Percentiles rank a stretch among this genome's conserved stretches.
Conservation (phyloP, 2,888 invertebrate genomes). For the Gortyna flavago region DNA sequence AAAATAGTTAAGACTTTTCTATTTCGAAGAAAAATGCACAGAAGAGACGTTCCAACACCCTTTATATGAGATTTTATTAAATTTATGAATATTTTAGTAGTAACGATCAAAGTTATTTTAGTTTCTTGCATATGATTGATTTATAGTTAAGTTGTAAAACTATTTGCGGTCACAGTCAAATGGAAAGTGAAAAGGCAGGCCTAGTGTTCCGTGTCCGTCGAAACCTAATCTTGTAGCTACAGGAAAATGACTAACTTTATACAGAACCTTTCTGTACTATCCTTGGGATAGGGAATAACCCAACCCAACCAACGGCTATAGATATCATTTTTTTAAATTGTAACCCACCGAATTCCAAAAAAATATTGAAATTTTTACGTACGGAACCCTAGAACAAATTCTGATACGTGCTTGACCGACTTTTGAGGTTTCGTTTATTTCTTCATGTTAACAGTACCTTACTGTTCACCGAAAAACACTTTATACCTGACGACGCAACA, state of each 20-base stretch:
- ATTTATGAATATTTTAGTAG: background rate
- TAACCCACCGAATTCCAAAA: background rate
- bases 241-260: background rate
- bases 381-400: slow-evolving; percentile 20
- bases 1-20: background rate
- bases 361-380: background rate
- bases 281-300: background rate
- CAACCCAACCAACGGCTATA: background rate
- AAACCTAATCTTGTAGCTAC: background rate
- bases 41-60: background rate
- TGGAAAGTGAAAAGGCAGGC: slow-evolving; percentile 43
- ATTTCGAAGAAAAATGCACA: background rate
- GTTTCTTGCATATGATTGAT: slow-evolving; percentile 32
- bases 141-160: slow-evolving; percentile 8
- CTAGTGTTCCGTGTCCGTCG: slow-evolving; percentile 38
- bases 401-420: slow-evolving; percentile 14
- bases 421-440: slow-evolving; percentile 29
- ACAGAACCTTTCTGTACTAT: background rate
- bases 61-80: background rate
- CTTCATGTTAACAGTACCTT: slow-evolving; percentile 32
- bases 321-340: background rate
- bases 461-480: slow-evolving; percentile 24
- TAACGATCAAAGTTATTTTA: slow-evolving; percentile 12
- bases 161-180: slow-evolving; percentile 41
- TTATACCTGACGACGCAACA: slow-evolving; percentile 8